A percentile compares a stretch with the other conserved stretches of the same genome.
These are phyloP conservation scores for Asarcornis scutulata DNA, from an alignment of 2,113 vertebrate genomes.

Conservation along the genomic window DNA sequence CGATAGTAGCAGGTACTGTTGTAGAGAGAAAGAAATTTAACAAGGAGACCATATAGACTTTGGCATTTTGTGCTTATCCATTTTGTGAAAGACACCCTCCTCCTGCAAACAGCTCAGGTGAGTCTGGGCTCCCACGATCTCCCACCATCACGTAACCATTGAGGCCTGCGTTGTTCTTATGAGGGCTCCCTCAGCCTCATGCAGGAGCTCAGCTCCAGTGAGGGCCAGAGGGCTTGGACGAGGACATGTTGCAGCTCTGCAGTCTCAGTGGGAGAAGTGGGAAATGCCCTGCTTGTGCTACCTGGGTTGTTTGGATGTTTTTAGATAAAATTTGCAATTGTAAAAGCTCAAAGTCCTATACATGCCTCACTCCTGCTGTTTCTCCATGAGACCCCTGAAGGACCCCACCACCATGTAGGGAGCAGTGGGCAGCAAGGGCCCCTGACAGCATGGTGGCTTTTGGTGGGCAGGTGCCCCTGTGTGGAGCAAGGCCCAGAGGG, in stretches of 20 bases:
- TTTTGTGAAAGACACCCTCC: background rate
- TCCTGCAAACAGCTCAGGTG: rapidly evolving
- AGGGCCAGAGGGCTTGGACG: rapidly evolving
- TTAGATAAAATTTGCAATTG: background rate
- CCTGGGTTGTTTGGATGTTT: background rate
- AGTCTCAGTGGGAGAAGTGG: rapidly evolving
- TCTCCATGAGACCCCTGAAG: background rate
- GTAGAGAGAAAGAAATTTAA: background rate
- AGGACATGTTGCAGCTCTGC: rapidly evolving
- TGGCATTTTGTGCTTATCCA: background rate
- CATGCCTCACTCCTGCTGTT: rapidly evolving
- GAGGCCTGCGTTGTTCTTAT: rapidly evolving
- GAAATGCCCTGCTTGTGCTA: background rate
- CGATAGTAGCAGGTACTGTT: rapidly evolving
- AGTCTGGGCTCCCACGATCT: rapidly evolving
- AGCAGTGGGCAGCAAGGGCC: background rate
- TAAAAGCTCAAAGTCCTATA: rapidly evolving
- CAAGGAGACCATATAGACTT: rapidly evolving
- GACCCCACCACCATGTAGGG: background rate
- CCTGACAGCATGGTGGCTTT: background rate
- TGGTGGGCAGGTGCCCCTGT: background rate
- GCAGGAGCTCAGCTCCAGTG: rapidly evolving
- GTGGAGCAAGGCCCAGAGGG: background rate
- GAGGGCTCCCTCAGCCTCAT: rapidly evolving
- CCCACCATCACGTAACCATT: rapidly evolving